A percentile compares a stretch with the other conserved stretches of the same genome.
phyloP scores from a whole-genome alignment of 2,113 vertebrate genomes.

The Polypterus bichir region DNA sequence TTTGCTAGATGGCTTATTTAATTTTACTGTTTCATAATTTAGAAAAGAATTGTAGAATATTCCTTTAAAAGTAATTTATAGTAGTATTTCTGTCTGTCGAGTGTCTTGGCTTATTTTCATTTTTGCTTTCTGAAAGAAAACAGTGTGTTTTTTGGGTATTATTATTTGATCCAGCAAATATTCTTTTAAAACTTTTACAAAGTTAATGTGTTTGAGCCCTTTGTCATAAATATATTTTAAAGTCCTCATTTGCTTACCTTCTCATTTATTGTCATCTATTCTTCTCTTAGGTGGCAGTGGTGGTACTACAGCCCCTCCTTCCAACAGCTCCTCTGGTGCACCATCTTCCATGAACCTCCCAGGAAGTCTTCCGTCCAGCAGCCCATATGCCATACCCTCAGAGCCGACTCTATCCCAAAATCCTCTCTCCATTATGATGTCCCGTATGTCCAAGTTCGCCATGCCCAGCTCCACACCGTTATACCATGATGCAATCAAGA shows the following conservation, averaged over 20 bases:
- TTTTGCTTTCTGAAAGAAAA: too few species aligned
- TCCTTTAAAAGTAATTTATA: too few species aligned
- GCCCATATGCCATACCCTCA: conserved; percentile 89
- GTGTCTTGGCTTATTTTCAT: too few species aligned
- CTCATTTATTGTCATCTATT: conserved; percentile 1
- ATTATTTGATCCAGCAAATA: too few species aligned
- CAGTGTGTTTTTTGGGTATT: too few species aligned
- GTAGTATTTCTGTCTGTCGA: too few species aligned
- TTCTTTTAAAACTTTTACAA: not conserved
- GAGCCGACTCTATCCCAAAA: conserved; percentile 96
- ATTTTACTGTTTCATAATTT: too few species aligned
- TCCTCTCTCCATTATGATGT: conserved; percentile 98
- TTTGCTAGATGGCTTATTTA: too few species aligned
- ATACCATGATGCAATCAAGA: conserved; percentile 98
- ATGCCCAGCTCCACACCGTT: conserved; percentile 97
- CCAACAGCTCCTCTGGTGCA: conserved; percentile 63
- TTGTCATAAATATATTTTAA: not conserved
- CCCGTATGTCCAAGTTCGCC: conserved; percentile 97
- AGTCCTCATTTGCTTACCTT: not conserved
- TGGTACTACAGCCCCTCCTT: conserved; percentile 66
- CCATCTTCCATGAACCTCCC: conserved; percentile 54
- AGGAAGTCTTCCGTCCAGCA: conserved; percentile 79
- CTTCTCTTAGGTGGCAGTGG: conserved; percentile 69
- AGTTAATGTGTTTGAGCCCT: not conserved
- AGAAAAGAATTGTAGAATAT: too few species aligned